These are phyloP conservation scores for Sebastes diaconus DNA, from an alignment of 2,797 vertebrate species.

Conservation along the genomic window DNA sequence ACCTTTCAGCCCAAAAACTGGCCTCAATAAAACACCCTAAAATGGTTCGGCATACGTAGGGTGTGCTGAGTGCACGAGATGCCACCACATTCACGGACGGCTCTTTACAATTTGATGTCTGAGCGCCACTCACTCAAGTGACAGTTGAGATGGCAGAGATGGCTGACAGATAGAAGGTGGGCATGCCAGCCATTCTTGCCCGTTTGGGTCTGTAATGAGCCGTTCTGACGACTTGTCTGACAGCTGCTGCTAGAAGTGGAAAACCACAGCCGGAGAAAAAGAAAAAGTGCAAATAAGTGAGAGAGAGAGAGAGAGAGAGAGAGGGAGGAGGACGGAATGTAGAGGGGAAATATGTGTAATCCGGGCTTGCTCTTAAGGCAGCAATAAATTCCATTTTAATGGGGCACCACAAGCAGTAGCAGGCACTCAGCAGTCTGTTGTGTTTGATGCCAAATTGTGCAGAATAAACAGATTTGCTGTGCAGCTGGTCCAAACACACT, in stretches of 20 bases:
- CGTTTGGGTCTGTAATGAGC: slow-evolving; percentile 69
- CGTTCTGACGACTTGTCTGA: slow-evolving; percentile 53
- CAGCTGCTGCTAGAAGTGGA: slow-evolving; percentile 47
- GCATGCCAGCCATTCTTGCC: slow-evolving; percentile 44
- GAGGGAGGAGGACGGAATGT: slow-evolving; percentile 12
- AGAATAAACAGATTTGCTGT: slow-evolving; percentile 85
- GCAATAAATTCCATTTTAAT: slow-evolving; percentile 81
- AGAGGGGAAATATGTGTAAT: slow-evolving; percentile 60
- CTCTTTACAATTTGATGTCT: slow-evolving; percentile 25
- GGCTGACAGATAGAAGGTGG: slow-evolving; percentile 39
- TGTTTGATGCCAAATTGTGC: slow-evolving; percentile 84
- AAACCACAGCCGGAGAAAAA: slow-evolving; percentile 14
- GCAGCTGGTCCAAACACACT: slow-evolving; percentile 75
- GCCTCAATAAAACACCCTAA: not conserved
- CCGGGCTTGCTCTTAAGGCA: slow-evolving; percentile 75
- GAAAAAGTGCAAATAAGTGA: slow-evolving; percentile 50
- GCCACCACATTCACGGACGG: slow-evolving; percentile 3
- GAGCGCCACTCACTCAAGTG: slow-evolving; percentile 41
- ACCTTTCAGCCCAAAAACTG: slow-evolving; percentile 5
- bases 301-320: not conserved
- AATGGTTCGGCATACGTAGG: not conserved
- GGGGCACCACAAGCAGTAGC: slow-evolving; percentile 76
- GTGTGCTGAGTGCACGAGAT: slow-evolving; percentile 10
- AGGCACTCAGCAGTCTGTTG: slow-evolving; percentile 81
- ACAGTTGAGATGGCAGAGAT: slow-evolving; percentile 37